Percentiles rank a stretch among this genome's conserved stretches.
Conservation (phyloP, 2,113 vertebrate species). For the Corythoichthys intestinalis region DNA sequence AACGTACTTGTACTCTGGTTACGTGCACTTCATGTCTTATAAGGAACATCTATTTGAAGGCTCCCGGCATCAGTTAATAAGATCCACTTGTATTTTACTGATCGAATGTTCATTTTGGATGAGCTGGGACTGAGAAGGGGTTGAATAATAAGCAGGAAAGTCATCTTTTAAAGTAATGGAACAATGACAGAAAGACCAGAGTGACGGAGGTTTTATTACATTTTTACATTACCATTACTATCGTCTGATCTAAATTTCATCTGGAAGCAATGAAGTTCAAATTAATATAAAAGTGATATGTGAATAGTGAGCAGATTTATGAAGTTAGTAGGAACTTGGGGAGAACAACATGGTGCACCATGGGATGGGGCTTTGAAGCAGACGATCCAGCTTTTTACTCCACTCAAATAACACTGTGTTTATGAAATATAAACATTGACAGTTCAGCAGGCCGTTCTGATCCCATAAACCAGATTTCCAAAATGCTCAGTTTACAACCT, state of each 20-base stretch:
- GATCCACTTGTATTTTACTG: conserved; percentile 2
- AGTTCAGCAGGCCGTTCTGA: conserved; percentile 59
- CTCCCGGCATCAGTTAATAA: neutral
- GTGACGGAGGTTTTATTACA: conserved; percentile 42
- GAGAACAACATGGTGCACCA: conserved; percentile 20
- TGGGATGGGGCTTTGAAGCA: conserved; percentile 48
- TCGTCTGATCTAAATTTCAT: conserved; percentile 58
- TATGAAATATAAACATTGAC: conserved; percentile 75
- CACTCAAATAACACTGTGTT: conserved; percentile 65
- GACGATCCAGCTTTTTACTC: conserved; percentile 50
- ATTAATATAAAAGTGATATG: conserved; percentile 64
- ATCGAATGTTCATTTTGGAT: neutral
- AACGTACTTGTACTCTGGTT: neutral
- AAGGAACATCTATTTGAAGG: neutral
- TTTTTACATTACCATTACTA: conserved; percentile 53
- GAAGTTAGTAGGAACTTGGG: conserved; percentile 19
- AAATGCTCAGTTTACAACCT: conserved; percentile 41
- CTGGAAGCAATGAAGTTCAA: conserved; percentile 65
- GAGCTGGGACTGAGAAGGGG: neutral
- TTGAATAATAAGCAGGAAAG: conserved; percentile 59
- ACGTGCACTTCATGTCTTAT: neutral
- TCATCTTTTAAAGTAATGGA: conserved; percentile 51
- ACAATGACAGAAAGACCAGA: conserved; percentile 43
- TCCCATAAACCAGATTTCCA: conserved; percentile 57
- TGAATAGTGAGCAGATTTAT: conserved; percentile 50